Evolutionary conservation across 2,113 vertebrate species (phyloP), one percentile per base, ranked within the genome.

Genomic region (Forbesichthys papilliferus): DNA sequence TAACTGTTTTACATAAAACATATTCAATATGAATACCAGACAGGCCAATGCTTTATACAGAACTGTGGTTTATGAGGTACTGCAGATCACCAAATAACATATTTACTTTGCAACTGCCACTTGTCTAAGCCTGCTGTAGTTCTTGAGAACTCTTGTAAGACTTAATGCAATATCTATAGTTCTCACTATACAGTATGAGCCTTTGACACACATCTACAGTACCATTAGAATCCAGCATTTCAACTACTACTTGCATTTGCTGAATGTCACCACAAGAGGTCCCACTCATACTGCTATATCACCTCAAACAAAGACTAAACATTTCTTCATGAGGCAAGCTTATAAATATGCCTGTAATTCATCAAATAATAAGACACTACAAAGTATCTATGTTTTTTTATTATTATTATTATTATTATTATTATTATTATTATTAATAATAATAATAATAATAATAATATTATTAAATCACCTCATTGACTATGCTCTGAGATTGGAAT

Each of bases 1-100:
- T 9, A 12, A 11, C 64, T 61, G 48, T 59, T 84, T 81, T 72
- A 69, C 66, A 80, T 81, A 61, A 78, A 78, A 84, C 53, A 75
- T 11, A 71, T 47, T 49, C 55, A n/a, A 80, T 78, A 51, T 72
- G 56, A 80, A 79, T 66, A 82, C 63, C 49, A 27, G 27, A 47
- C 13, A 66, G 79, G 62, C 62, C 53, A 27, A 0, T 6, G 56
- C 52, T 56, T 66, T 1, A 0, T 54, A 16, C 11, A 48, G 46
- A 69, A 66, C 16, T 76, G 49, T 46, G 62, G 9, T 13, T 42
- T 0, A 51, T 16, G 6, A 48, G 56, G 65, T 74, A 4, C 51
- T 7, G 58, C 11, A 53, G 54, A 9, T 61, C 74, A 61, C 13
- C 3, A 51, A 0, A 64, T 10, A 51, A 9, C 1, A 66, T 46